phyloP scores from a whole-genome alignment of 2,113 vertebrate genomes.

The Spermophilus dauricus region DNA sequence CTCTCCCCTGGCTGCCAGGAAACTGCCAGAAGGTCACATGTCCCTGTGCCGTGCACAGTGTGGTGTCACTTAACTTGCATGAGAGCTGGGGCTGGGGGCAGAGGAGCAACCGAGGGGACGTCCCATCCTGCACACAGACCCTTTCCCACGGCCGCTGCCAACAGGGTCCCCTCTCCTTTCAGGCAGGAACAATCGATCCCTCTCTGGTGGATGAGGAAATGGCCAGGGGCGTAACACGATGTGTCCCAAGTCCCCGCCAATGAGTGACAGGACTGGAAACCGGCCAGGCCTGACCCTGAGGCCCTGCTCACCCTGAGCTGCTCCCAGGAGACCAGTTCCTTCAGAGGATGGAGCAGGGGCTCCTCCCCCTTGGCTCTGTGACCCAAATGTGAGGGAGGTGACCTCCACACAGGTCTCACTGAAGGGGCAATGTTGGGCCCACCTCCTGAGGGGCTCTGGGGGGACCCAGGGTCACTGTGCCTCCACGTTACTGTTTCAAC shows the following conservation, averaged over 20 bases:
- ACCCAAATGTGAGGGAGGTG: neutral
- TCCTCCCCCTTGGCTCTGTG: neutral
- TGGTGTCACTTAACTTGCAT: neutral
- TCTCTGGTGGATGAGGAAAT: constrained; percentile 14
- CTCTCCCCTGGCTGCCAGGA: neutral
- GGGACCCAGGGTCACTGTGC: neutral
- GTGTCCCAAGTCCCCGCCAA: neutral
- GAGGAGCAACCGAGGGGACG: neutral
- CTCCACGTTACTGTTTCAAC: neutral
- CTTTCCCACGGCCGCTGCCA: neutral
- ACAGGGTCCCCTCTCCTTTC: neutral
- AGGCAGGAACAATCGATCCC: neutral
- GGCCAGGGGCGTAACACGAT: neutral
- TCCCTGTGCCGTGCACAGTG: no score
- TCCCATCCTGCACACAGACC: neutral
- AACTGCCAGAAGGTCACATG: no score
- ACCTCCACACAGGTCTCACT: neutral
- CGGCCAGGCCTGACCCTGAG: neutral
- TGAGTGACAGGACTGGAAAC: neutral
- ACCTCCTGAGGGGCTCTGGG: neutral
- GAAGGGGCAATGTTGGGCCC: neutral
- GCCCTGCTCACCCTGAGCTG: neutral
- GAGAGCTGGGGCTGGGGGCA: neutral
- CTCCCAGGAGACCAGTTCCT: neutral
- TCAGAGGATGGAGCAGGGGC: neutral